phyloP scores from a whole-genome alignment of 2,888 invertebrate species.

The Morpho deidamia region DNA sequence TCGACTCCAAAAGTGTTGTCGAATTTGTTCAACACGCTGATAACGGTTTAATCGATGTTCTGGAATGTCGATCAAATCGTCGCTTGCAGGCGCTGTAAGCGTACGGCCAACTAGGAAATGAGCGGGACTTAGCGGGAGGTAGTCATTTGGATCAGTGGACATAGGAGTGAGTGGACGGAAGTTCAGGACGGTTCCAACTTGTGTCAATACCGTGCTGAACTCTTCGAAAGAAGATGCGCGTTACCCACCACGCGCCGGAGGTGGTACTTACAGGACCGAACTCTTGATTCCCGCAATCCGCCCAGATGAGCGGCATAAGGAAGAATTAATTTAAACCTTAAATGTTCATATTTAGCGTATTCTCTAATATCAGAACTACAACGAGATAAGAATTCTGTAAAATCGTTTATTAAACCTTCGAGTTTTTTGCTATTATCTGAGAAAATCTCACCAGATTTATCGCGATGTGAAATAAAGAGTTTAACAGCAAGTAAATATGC shows the following conservation, averaged over 20 bases:
- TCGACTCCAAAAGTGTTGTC: constrained; percentile 2
- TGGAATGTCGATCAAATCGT: not conserved
- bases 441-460: constrained; percentile 25
- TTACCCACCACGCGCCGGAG: not conserved
- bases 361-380: constrained; percentile 5
- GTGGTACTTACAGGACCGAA: not conserved
- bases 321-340: not conserved
- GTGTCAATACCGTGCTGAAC: constrained; percentile 13
- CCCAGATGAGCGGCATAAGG: not conserved
- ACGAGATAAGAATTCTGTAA: constrained; percentile 17
- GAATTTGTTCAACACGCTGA: not conserved
- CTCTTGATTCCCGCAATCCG: not conserved
- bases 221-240: constrained; percentile 6
- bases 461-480: constrained; percentile 26
- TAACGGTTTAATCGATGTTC: too few relatives aligned
- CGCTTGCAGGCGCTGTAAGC: not conserved
- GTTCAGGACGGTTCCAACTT: constrained; percentile 19
- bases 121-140: not conserved
- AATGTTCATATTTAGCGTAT: constrained; percentile 1
- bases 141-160: constrained; percentile 8
- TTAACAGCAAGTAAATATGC: constrained; percentile 25
- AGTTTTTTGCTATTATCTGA: constrained; percentile 27
- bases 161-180: constrained; percentile 17
- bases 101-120: not conserved
- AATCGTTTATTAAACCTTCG: constrained; percentile 22